Percentiles rank a stretch among this genome's conserved stretches.
Evolutionary conservation across 2,113 vertebrate species (phyloP).

Genomic region (Podiceps cristatus): DNA sequence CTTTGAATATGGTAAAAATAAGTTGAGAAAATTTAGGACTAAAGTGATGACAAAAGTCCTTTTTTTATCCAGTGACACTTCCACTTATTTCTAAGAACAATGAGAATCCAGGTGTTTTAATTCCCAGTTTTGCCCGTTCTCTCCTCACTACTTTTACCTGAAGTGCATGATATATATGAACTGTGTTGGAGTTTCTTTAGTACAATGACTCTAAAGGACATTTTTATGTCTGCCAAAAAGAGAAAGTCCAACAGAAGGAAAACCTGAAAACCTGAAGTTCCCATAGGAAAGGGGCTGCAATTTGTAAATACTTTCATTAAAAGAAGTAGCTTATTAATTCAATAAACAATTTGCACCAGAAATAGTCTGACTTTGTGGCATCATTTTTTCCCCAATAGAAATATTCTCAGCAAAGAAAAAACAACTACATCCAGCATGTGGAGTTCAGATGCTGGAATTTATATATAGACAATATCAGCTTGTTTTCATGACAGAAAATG

Average conservation of each 20-base stretch:
- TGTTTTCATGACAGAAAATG: background rate
- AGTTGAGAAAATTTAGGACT: background rate
- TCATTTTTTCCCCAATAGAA: background rate
- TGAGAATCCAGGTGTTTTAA: background rate
- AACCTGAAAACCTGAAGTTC: background rate
- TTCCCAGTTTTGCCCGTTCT: background rate
- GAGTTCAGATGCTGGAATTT: constrained; percentile 4
- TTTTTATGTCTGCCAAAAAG: background rate
- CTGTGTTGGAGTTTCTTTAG: background rate
- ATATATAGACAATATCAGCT: background rate
- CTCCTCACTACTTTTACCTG: background rate
- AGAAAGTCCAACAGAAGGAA: background rate
- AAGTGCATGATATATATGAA: background rate
- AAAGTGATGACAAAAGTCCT: background rate
- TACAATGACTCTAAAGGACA: background rate
- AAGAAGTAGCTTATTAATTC: background rate
- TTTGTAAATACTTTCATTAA: background rate
- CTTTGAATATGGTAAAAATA: background rate
- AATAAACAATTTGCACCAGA: background rate
- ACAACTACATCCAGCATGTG: background rate
- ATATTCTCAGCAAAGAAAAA: background rate
- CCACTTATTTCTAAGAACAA: background rate
- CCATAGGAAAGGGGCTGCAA: background rate
- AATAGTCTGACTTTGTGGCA: background rate
- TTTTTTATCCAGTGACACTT: background rate